Conservation (phyloP, 2,797 vertebrate species). For the Synaphobranchus kaupii region DNA sequence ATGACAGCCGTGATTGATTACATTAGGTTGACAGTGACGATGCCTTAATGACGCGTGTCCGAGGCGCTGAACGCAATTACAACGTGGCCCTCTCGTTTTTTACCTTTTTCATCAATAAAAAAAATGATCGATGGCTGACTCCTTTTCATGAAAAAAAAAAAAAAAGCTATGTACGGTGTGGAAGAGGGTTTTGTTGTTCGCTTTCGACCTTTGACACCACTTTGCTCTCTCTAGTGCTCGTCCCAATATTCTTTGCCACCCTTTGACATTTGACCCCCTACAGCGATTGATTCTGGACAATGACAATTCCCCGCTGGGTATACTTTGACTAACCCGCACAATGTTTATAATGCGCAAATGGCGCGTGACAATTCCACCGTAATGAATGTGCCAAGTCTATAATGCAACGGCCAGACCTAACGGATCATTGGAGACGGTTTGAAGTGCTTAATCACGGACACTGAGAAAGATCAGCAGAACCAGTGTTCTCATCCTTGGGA, state of each 20-base stretch:
- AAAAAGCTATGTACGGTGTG: not conserved
- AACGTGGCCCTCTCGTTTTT: not conserved
- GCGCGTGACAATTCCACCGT: not conserved
- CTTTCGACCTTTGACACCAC: not conserved
- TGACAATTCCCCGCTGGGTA: not conserved
- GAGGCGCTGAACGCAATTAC: not conserved
- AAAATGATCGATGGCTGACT: not conserved
- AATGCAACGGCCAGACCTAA: not conserved
- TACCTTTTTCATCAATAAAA: not conserved
- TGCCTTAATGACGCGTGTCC: not conserved
- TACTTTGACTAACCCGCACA: not conserved
- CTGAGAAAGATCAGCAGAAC: conserved; percentile 2
- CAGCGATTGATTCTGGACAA: not conserved
- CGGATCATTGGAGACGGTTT: not conserved
- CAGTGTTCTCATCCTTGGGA: not conserved
- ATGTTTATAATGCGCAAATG: not conserved
- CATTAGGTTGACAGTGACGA: not conserved
- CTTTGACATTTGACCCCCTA: not conserved
- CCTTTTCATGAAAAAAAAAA: not conserved
- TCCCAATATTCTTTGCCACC: not conserved
- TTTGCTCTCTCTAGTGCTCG: not conserved
- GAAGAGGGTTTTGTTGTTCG: not conserved
- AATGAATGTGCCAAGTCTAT: not conserved
- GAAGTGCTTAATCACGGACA: not conserved
- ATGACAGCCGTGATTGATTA: not conserved